Conservation (phyloP, 2,797 vertebrate genomes). For the Pelobates cultripes region DNA sequence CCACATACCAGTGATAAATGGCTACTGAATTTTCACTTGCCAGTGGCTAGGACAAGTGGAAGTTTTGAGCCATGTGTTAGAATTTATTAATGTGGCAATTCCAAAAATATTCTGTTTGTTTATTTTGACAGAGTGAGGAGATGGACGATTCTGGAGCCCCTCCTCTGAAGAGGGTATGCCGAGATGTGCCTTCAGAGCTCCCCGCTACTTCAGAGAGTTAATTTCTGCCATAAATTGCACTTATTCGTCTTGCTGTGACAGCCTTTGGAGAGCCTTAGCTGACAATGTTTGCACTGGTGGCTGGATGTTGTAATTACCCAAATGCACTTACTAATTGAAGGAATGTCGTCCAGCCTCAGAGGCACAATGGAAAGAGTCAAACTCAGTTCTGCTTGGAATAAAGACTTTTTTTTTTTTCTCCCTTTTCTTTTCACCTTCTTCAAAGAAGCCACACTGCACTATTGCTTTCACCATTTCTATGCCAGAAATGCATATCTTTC, state of each 20-base stretch:
- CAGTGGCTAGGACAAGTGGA: no score
- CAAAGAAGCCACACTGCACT: not conserved
- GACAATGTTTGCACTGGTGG: conserved; percentile 47
- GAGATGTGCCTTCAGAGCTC: conserved; percentile 80
- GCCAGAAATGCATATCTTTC: not conserved
- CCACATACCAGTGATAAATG: no score
- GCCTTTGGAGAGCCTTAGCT: conserved; percentile 49
- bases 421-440: not conserved
- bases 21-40: no score
- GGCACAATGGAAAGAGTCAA: conserved; percentile 1
- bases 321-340: conserved; percentile 38
- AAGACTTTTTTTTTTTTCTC: not conserved
- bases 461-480: conserved; percentile 17
- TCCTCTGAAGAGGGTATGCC: conserved; percentile 92
- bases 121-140: conserved; percentile 75
- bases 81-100: no score
- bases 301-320: conserved; percentile 22
- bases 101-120: not conserved
- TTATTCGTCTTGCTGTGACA: conserved; percentile 11
- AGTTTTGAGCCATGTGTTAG: no score
- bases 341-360: conserved; percentile 4
- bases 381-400: not conserved
- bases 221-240: conserved; percentile 54
- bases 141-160: conserved; percentile 85
- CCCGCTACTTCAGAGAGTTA: conserved; percentile 82